Base-by-base conservation (phyloP, 92 coral and sea anemone genomes). In the Epizoanthus fatuus region DNA sequence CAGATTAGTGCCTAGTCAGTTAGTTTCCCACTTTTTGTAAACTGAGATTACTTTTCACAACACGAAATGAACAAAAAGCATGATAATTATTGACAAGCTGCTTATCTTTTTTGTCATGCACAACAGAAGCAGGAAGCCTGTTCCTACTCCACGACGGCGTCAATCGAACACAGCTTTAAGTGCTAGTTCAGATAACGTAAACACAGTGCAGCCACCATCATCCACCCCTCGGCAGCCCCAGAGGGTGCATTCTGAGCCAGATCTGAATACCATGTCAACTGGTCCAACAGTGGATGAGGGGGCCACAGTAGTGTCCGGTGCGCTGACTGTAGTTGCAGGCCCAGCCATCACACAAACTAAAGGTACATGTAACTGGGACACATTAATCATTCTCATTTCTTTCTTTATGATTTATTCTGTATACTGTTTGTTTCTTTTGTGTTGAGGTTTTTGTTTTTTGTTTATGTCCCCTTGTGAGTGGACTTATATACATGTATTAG, bases 131-230 rank as follows among this genome's bases (percentile, higher is more conserved):
- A 55, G 51, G 44, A 75, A 56, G 58, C 80, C 66, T 5, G 80
- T 75, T 38, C 80, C 80, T 55, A 75, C 80, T 38, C 80, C 80
- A 15, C 54, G 66, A 75, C 80, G 66, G 3, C 80, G 66, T 14
- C 80, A 16, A 9, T 3, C 7, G 3, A 75, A 17, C 49, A 13
- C 57, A 35, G 19, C 5, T 3, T 32, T 35, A 29, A 15, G 19
- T 72, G 60, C 42, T 14, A 52, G 63, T 4, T 51, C 58, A 13
- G 58, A 72, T 35, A 19, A 47, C 10, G 13, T 72, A 1, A 72
- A 19, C 42, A 49, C 14, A 10, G 19, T 22, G 1, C 44, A 52
- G 14, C 12, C 20, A 52, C 79, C 79, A 4, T 37, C 49, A 3
- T 49, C 72, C 47, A 66, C 13, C 40, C 72, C 72, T 8, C 72